phyloP scores from a whole-genome alignment of 2,797 vertebrate genomes.

The Lagodon rhomboides region DNA sequence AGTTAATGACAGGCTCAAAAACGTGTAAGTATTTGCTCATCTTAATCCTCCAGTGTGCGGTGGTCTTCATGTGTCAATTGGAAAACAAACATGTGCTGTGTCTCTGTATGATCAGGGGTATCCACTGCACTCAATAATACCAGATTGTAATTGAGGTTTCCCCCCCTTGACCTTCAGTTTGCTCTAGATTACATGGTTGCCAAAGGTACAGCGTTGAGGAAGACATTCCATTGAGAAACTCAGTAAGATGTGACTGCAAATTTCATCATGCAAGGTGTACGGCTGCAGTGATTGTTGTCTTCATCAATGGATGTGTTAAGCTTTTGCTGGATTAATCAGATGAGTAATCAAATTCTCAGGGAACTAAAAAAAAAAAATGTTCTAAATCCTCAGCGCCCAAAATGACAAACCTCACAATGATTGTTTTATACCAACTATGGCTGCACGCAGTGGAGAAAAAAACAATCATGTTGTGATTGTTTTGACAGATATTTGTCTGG shows the following conservation, averaged over 20 bases:
- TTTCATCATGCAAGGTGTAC: background rate
- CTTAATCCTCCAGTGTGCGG: constrained; percentile 28
- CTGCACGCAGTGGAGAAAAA: too few relatives aligned
- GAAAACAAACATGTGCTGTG: background rate
- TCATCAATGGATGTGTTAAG: background rate
- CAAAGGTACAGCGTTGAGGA: background rate
- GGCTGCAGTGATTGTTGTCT: background rate
- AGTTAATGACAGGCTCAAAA: constrained; percentile 47
- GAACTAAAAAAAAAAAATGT: background rate
- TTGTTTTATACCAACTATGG: too few relatives aligned
- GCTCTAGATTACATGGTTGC: constrained; percentile 24
- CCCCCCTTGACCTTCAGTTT: constrained; percentile 34
- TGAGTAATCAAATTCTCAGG: background rate
- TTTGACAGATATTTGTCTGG: too few relatives aligned
- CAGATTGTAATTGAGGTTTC: constrained; percentile 30
- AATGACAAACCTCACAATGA: background rate
- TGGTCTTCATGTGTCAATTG: constrained; percentile 15
- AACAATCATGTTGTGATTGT: too few relatives aligned
- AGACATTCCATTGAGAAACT: constrained; percentile 22
- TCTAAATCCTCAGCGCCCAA: background rate
- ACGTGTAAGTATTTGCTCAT: constrained; percentile 21
- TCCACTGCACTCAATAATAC: constrained; percentile 13
- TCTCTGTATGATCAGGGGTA: constrained; percentile 9
- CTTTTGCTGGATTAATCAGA: background rate
- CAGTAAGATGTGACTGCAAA: background rate